Evolutionary conservation across 2,888 invertebrate genomes (phyloP).

Genomic region (Eristalis arbustorum): DNA sequence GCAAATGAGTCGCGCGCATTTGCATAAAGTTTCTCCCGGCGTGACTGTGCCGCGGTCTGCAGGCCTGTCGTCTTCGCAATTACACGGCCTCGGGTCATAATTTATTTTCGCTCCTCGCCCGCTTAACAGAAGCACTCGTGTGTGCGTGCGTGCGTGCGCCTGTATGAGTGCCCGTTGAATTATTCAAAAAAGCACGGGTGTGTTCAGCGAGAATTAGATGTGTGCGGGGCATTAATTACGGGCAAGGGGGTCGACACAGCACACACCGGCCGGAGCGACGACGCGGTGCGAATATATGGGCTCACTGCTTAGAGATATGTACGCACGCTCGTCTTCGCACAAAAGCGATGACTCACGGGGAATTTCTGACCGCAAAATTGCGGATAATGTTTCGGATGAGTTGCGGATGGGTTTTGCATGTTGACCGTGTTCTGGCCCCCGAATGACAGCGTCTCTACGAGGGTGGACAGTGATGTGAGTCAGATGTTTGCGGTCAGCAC

Average conservation of each 20-base stretch:
- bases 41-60: conserved; percentile 16
- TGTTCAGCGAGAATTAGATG: conserved; percentile 47
- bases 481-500: neutral
- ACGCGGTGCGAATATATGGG: neutral
- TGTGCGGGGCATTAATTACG: conserved; percentile 11
- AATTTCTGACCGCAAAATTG: conserved; percentile 62
- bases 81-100: conserved; percentile 67
- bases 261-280: neutral
- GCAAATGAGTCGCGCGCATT: conserved; percentile 12
- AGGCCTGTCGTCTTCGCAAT: conserved; percentile 48
- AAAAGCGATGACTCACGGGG: conserved; percentile 64
- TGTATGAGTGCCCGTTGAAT: conserved; percentile 41
- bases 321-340: neutral
- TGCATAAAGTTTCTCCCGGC: conserved; percentile 64
- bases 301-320: too few species aligned
- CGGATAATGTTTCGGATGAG: neutral
- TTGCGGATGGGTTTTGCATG: neutral
- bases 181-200: conserved; percentile 51
- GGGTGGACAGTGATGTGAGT: neutral
- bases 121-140: neutral
- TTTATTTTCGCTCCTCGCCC: conserved; percentile 45
- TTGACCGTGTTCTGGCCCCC: neutral
- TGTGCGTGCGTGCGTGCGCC: neutral
- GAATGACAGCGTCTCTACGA: neutral
- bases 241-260: neutral